These are phyloP conservation scores for Rhabdomys dilectus DNA, from an alignment of 2,113 vertebrate species.

Conservation along the genomic window DNA sequence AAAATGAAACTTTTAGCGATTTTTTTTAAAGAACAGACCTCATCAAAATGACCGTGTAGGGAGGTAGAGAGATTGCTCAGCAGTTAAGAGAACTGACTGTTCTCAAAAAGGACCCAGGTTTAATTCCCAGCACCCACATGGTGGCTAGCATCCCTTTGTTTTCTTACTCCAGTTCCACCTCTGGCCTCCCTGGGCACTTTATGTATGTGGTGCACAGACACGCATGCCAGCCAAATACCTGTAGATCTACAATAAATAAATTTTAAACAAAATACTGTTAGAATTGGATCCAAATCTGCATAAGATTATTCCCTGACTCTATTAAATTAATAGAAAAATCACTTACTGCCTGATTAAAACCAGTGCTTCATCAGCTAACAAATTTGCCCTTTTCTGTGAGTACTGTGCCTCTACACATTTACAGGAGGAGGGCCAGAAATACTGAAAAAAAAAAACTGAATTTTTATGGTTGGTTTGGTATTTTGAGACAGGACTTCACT, in stretches of 20 bases:
- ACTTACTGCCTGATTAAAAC: background rate
- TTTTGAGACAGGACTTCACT: background rate
- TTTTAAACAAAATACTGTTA: background rate
- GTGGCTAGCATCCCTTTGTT: background rate
- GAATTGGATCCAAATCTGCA: background rate
- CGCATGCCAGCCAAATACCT: background rate
- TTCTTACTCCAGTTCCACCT: background rate
- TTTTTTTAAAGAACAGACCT: background rate
- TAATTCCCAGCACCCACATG: background rate
- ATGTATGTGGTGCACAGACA: background rate
- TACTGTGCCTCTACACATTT: background rate
- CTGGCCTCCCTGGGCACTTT: no score
- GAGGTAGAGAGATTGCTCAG: background rate
- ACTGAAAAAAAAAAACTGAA: background rate
- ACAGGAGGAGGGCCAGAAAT: background rate
- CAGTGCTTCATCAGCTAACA: background rate
- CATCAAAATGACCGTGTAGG: background rate
- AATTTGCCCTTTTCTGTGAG: background rate
- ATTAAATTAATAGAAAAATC: background rate
- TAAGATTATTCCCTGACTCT: background rate
- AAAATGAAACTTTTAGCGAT: constrained; percentile 3
- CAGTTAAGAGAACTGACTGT: background rate
- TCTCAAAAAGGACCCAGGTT: background rate
- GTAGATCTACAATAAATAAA: background rate
- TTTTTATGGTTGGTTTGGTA: background rate